Base-by-base conservation (phyloP, 2,113 vertebrate genomes). In the Erythrolamprus reginae region DNA sequence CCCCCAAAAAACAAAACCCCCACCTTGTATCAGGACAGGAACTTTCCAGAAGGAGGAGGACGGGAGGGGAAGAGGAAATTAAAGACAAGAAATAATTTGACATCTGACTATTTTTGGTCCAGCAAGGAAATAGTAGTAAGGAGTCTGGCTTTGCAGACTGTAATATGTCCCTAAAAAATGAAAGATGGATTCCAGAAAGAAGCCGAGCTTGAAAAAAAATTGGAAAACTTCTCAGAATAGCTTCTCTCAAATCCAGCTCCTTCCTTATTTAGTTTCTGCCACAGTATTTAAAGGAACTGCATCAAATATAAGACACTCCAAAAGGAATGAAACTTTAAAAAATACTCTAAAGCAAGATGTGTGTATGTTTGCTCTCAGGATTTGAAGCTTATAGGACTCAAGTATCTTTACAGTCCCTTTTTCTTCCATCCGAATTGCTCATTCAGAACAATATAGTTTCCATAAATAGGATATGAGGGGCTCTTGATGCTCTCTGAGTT, bases 1-100 rank as follows among this genome's bases (percentile, higher is more conserved):
- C 1, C 1, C 28, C 26, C 65, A 50, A 9, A 55, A 84, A 45
- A 6, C 45, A 93, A n/a, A 0, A 47, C 47, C 2, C 2, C 2
- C 10, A 50, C 9, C 48, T 19, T 45, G 7, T 45, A 45, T n/a
- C 38, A 24, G 89, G 21, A 26, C 90, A 0, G 17, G 2, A 1
- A 21, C 93, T 61, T 82, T 65, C 0, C 0, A 17, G 26, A 6
- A 88, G 61, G 47, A 42, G 82, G 23, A 12, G 17, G 33, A 42
- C 26, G 89, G 12, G 26, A 24, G 5, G 4, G 6, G 47, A 45
- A n/a, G 82, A 87, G 58, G 23, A 1, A 10, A 45, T 77, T 91
- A n/a, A 0, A 82, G 58, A 70, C 6, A 26, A 90, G 15, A 87
- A 93, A 88, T 93, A 13, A 92, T 50, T 47, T 33, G 58, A 23